Base-by-base conservation (phyloP, 53 echinoderm and acorn worm species). In the Mesocentrotus franciscanus region DNA sequence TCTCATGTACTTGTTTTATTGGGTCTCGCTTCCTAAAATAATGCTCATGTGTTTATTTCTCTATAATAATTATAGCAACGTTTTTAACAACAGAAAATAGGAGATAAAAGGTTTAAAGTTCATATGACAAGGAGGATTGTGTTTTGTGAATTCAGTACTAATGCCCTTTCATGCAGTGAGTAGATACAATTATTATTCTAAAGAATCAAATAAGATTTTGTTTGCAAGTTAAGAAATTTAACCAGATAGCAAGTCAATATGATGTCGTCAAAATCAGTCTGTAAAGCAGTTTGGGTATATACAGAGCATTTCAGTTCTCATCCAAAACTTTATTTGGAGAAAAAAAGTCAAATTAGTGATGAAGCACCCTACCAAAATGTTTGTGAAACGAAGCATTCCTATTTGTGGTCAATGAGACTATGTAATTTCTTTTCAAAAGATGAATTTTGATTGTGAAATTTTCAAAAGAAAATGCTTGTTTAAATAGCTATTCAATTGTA, bases 141-240 rank as follows among this genome's bases (percentile, higher is more conserved):
- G 76, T 76, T 76, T 32, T 76, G 76, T 81, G 81, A 81, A 20
- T 81, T 81, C 81, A 81, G 81, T 81, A 81, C 81, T 81, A 74
- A 74, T 74, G 74, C 74, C 32, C 32, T 74, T 74, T 74, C 29
- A 74, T 74, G 32, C 29, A 74, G 74, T 12, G 3, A 32, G 74
- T 29, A 74, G 32, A 74, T 30, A 74, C 27, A 27, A 30, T 74
- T 74, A 30, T 12, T 30, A 10, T 32, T 74, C 29, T 12, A 10
- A 5, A 74, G 74, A 74, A 74, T 74, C 74, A 11, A 18, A 71
- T 14, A 74, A 74, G 32, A 74, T 30, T 74, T 30, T 74, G 18
- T 74, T 29, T 10, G 12, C 74, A 74, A 30, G 32, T 30, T 29
- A 14, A 32, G 13, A 74, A 27, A 74, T 74, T 1, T 30, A 74